Evolutionary conservation across 2,888 invertebrate genomes (phyloP).

Genomic region (Patella depressa): DNA sequence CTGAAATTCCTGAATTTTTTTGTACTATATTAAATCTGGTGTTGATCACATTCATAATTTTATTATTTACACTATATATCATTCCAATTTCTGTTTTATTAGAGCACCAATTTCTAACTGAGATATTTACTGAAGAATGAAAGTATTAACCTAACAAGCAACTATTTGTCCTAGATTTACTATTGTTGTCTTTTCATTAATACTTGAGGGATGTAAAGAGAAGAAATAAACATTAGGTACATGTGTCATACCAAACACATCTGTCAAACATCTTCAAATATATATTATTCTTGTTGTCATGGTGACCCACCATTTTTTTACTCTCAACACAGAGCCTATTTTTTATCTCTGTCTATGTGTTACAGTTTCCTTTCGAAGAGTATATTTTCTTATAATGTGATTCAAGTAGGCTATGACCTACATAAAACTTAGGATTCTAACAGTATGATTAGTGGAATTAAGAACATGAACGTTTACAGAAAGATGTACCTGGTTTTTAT

Average conservation of each 20-base stretch:
- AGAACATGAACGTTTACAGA: no score
- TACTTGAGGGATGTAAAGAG: neutral
- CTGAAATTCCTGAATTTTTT: no score
- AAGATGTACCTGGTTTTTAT: no score
- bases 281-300: neutral
- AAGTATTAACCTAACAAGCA: no score
- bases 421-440: no score
- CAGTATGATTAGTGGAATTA: no score
- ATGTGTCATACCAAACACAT: neutral
- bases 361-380: neutral
- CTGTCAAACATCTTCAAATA: conserved; percentile 10
- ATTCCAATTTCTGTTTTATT: neutral
- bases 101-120: no score
- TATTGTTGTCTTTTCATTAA: no score
- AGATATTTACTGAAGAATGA: no score
- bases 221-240: neutral
- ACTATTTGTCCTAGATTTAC: no score
- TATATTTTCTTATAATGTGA: neutral
- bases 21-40: no score
- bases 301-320: conserved; percentile 1
- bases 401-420: neutral
- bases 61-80: neutral
- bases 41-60: no score
- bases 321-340: neutral
- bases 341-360: neutral